A percentile compares a stretch with the other conserved stretches of the same genome.
phyloP scores from a whole-genome alignment of 2,888 invertebrate species.

The Andrena praecox region DNA sequence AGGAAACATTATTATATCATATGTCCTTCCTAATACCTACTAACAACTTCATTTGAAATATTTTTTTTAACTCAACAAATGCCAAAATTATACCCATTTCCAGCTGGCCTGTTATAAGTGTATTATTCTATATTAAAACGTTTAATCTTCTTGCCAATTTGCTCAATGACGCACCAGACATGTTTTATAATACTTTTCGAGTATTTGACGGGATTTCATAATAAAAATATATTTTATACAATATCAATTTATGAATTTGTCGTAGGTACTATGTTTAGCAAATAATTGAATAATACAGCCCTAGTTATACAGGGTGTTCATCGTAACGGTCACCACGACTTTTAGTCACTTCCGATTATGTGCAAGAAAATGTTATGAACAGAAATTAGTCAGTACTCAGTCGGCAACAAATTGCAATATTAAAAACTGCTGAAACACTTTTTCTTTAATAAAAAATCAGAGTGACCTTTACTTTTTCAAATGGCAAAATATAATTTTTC shows the following conservation, averaged over 20 bases:
- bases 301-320: no score
- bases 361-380: no score
- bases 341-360: no score
- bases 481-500: no score
- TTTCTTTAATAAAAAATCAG: no score
- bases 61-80: neutral
- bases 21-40: neutral
- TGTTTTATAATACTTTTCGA: neutral
- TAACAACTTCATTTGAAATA: neutral
- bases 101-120: conserved; percentile 1
- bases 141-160: conserved; percentile 9
- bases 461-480: no score
- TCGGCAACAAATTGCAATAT: no score
- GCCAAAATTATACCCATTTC: neutral
- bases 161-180: neutral
- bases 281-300: neutral
- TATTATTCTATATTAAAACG: neutral
- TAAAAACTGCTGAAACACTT: no score
- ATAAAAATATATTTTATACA: neutral
- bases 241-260: neutral
- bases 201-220: neutral
- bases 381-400: no score
- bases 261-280: neutral
- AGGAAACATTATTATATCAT: neutral
- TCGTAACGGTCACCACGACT: no score